Conservation (phyloP, 2,797 vertebrate genomes). For the Anabacerthia variegaticeps region DNA sequence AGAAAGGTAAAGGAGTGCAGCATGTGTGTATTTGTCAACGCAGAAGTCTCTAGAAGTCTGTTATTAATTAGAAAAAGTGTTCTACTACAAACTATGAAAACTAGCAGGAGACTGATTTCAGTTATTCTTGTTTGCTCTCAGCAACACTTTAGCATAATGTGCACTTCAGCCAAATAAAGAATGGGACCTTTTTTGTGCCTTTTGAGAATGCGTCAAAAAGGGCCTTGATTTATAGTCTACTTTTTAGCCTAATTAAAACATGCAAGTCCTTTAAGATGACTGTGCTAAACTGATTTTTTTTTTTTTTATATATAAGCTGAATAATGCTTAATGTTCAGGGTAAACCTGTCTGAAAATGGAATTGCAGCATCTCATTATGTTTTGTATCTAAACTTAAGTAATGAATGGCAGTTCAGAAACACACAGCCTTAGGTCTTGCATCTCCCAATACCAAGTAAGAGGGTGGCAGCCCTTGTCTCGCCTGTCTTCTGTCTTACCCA, state of each 20-base stretch:
- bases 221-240: conserved; percentile 47
- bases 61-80: conserved; percentile 57
- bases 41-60: conserved; percentile 19
- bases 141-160: conserved; percentile 34
- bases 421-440: background rate
- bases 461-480: background rate
- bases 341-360: conserved; percentile 14
- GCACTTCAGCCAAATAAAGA: conserved; percentile 48
- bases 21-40: conserved; percentile 30
- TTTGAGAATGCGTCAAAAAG: conserved; percentile 52
- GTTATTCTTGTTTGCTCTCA: conserved; percentile 35
- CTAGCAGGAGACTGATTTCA: conserved; percentile 36
- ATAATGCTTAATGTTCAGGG: conserved; percentile 30
- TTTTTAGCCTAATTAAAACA: conserved; percentile 67
- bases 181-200: conserved; percentile 23
- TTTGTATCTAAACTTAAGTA: background rate
- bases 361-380: background rate
- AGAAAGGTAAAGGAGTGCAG: background rate
- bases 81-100: conserved; percentile 55
- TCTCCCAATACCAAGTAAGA: accelerated
- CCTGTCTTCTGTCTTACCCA: background rate
- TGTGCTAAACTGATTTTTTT: conserved; percentile 13
- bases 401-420: background rate
- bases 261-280: conserved; percentile 34
- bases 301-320: conserved; percentile 1